A percentile compares a stretch with the other conserved stretches of the same genome.
phyloP scores from a whole-genome alignment of 2,797 vertebrate genomes.

The Moxostoma hubbsi region DNA sequence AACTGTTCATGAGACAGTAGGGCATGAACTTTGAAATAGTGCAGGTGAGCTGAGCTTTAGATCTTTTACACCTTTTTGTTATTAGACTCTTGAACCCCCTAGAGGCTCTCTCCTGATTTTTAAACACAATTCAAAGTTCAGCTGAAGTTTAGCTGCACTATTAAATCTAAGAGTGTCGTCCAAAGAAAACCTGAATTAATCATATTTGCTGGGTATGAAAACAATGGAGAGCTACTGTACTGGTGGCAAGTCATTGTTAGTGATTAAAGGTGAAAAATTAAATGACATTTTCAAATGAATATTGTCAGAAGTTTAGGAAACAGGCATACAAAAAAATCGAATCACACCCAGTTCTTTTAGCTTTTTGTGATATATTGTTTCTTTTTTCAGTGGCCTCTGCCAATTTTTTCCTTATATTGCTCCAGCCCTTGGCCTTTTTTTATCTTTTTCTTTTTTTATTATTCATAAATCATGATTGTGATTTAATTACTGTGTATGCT shows the following conservation, averaged over 20 bases:
- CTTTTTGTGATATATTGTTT: neutral
- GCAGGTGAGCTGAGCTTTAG: neutral
- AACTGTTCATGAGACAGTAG: neutral
- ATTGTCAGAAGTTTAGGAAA: neutral
- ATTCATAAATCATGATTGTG: conserved; percentile 48
- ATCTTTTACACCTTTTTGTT: neutral
- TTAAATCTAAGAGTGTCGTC: neutral
- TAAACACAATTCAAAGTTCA: neutral
- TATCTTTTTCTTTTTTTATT: conserved; percentile 28
- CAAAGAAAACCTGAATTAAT: neutral
- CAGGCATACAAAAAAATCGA: neutral
- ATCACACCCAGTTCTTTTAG: neutral
- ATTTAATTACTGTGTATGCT: conserved; percentile 44
- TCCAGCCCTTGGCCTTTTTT: conserved; percentile 1
- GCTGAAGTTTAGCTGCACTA: neutral
- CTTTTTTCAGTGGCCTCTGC: conserved; percentile 13
- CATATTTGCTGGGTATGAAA: neutral
- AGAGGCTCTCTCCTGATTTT: neutral
- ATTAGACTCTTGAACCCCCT: neutral
- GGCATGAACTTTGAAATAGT: neutral
- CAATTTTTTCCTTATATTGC: neutral
- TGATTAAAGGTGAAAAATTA: neutral
- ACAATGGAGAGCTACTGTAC: neutral
- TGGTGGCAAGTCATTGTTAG: neutral
- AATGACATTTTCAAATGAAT: neutral